Evolutionary conservation across 2,797 vertebrate genomes (phyloP).

Genomic region (Cyprinella venusta): DNA sequence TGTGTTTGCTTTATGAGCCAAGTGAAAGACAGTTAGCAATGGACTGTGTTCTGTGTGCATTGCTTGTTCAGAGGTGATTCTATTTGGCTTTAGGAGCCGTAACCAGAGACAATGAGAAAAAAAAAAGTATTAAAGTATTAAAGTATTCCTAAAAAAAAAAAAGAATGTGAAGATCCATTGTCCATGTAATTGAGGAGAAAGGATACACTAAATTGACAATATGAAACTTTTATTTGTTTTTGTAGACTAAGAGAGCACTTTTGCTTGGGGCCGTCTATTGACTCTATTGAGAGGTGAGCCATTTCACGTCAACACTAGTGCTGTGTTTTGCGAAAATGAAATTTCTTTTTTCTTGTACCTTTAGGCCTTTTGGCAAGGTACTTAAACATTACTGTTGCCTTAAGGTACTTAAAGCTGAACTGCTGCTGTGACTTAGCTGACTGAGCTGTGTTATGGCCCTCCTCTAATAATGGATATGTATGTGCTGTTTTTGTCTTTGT

Average conservation of each 20-base stretch:
- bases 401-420: slow-evolving; percentile 20
- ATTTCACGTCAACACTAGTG: not conserved
- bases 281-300: slow-evolving; percentile 2
- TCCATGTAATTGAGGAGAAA: not conserved
- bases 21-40: not conserved
- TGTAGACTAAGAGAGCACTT: slow-evolving; percentile 9
- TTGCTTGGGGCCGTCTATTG: slow-evolving; percentile 7
- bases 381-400: slow-evolving; percentile 48
- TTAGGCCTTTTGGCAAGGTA: slow-evolving; percentile 62
- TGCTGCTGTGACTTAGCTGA: not conserved
- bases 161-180: slow-evolving; percentile 9
- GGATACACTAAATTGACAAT: not conserved
- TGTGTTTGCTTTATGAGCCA: slow-evolving; percentile 27
- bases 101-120: not conserved
- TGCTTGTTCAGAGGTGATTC: not conserved
- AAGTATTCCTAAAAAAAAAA: not conserved
- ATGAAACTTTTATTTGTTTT: slow-evolving; percentile 18
- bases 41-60: not conserved
- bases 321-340: slow-evolving; percentile 37
- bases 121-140: no score
- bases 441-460: not conserved
- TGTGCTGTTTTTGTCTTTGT: not conserved
- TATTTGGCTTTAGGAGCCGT: not conserved
- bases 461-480: slow-evolving; percentile 1
- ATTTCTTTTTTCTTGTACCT: slow-evolving; percentile 57